Conservation (phyloP, 2,888 invertebrate genomes). For the Heliconius cydno region DNA sequence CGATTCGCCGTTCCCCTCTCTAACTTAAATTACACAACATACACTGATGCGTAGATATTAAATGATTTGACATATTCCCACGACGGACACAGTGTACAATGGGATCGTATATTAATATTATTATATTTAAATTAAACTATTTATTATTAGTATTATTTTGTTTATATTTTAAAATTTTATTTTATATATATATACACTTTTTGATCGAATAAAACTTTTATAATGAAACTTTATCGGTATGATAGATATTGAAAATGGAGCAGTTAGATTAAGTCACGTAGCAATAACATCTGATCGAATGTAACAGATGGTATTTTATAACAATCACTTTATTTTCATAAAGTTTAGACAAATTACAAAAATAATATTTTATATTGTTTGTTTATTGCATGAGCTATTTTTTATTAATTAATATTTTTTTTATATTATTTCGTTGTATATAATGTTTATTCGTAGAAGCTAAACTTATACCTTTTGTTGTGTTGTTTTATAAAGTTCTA, state of each 20-base stretch:
- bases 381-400: not conserved
- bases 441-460: not conserved
- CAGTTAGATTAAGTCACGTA: not conserved
- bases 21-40: slow-evolving; percentile 33
- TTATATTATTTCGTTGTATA: not conserved
- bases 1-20: slow-evolving; percentile 29
- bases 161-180: not conserved
- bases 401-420: not conserved
- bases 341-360: too few species aligned
- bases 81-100: slow-evolving; percentile 20
- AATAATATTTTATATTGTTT: too few species aligned
- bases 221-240: not conserved
- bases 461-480: not conserved
- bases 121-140: not conserved
- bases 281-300: not conserved
- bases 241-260: not conserved
- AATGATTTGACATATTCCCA: slow-evolving; percentile 32
- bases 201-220: not conserved
- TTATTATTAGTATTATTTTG: not conserved
- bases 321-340: not conserved
- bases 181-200: not conserved
- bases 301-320: not conserved
- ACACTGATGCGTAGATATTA: slow-evolving; percentile 28
- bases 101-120: not conserved
- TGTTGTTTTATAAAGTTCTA: not conserved